Evolutionary conservation across 2,888 invertebrate genomes (phyloP).

Genomic region (Hyposoter dolosus): DNA sequence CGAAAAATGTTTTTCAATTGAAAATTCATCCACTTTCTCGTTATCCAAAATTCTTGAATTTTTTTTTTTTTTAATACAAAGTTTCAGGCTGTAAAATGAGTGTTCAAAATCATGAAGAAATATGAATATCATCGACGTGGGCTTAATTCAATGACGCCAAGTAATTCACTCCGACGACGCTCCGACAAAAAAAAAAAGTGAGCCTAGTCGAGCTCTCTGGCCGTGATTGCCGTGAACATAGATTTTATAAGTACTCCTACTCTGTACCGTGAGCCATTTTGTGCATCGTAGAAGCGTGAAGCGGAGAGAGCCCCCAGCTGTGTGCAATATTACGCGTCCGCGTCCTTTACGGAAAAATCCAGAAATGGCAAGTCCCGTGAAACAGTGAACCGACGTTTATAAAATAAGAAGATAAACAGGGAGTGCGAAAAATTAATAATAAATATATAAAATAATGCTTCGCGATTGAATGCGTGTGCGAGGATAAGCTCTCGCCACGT

Average conservation of each 20-base stretch:
- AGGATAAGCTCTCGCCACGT: slow-evolving; percentile 63
- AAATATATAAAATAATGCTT: slow-evolving; percentile 50
- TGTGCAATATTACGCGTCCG: slow-evolving; percentile 80
- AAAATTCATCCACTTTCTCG: not conserved
- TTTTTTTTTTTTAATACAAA: too few species aligned
- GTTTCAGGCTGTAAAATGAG: not conserved
- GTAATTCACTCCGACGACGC: not conserved
- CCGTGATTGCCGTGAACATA: slow-evolving; percentile 48
- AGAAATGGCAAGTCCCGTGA: slow-evolving; percentile 79
- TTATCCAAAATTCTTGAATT: not conserved
- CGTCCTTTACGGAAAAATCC: slow-evolving; percentile 72
- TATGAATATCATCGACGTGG: not conserved
- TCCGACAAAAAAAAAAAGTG: slow-evolving; percentile 17
- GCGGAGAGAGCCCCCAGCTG: slow-evolving; percentile 77
- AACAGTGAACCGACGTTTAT: slow-evolving; percentile 62
- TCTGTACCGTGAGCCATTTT: slow-evolving; percentile 81
- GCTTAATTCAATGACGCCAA: not conserved
- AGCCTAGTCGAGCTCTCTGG: slow-evolving; percentile 23
- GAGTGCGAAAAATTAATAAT: slow-evolving; percentile 36
- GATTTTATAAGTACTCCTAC: slow-evolving; percentile 55
- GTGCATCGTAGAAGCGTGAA: slow-evolving; percentile 80
- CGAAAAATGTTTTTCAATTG: not conserved
- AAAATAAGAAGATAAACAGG: not conserved
- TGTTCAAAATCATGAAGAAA: not conserved
- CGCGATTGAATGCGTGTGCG: slow-evolving; percentile 67